Conservation (phyloP, 1,140 invertebrate genomes). For the Drosophila ananassae region DNA sequence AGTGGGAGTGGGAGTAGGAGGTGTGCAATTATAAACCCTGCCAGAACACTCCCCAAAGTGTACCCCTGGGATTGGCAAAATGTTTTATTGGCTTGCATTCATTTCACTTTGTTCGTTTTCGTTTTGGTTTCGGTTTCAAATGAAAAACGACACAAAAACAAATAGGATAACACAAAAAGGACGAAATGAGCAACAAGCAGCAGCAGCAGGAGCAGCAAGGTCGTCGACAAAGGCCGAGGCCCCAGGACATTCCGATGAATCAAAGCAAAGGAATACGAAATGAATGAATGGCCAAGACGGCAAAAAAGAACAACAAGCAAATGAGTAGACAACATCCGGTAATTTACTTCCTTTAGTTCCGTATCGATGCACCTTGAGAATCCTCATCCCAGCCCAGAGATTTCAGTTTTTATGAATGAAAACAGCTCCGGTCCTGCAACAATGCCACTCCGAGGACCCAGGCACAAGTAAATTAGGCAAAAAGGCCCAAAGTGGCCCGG, state of each 20-base stretch:
- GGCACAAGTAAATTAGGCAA: slow-evolving; percentile 82
- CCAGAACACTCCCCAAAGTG: slow-evolving; percentile 2
- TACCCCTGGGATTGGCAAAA: slow-evolving; percentile 55
- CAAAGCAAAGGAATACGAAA: slow-evolving; percentile 56
- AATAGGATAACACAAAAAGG: background rate
- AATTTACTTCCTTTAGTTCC: slow-evolving; percentile 84
- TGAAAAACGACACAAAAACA: slow-evolving; percentile 44
- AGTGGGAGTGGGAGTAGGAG: background rate
- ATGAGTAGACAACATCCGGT: slow-evolving; percentile 84
- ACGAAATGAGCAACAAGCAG: slow-evolving; percentile 51
- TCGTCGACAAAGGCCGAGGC: slow-evolving; percentile 62
- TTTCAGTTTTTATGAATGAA: slow-evolving; percentile 71
- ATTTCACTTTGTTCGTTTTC: slow-evolving; percentile 14
- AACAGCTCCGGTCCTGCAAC: slow-evolving; percentile 25
- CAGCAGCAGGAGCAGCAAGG: slow-evolving; percentile 32
- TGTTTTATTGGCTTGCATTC: slow-evolving; percentile 62
- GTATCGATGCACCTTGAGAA: slow-evolving; percentile 67
- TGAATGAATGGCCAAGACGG: slow-evolving; percentile 18
- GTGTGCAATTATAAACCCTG: slow-evolving; percentile 60
- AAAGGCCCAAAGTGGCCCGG: slow-evolving; percentile 66
- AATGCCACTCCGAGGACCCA: slow-evolving; percentile 31
- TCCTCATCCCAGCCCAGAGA: slow-evolving; percentile 14
- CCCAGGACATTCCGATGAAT: slow-evolving; percentile 76
- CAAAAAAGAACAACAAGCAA: slow-evolving; percentile 73
- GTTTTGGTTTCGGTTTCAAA: slow-evolving; percentile 57